Base-by-base conservation (phyloP, 2,797 vertebrate genomes). In the Toxotes lorentzi region DNA sequence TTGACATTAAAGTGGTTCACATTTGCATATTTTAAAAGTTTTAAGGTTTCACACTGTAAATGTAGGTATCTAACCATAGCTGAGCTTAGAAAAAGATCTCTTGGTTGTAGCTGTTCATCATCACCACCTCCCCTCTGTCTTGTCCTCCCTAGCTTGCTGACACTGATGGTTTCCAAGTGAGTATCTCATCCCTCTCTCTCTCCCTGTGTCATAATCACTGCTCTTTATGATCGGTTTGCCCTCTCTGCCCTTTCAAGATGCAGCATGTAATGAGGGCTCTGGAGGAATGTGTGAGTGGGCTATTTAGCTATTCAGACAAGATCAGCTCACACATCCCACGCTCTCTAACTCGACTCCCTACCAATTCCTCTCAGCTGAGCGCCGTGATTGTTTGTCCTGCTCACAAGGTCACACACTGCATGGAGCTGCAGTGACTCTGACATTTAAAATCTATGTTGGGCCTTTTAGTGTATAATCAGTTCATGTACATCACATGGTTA, bases 151-250 rank as follows among this genome's bases (percentile, higher is more conserved):
- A 76, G 81, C 86, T 75, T 89, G 91, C 92, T 93, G 93, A 93
- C 91, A 92, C 89, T 88, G 86, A 94, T 91, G 87, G 86, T 93
- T 94, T 94, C 83, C 81, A 90, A 87, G 88, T 89, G 88, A 93
- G 88, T 90, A 84, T 92, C 88, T 92, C 81, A 88, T 88, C 82
- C 74, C 78, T 77, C 72, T 85, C 77, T 85, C 84, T 87, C 81
- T 66, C 79, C 69, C 84, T 89, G 88, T 92, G 89, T 93, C 90
- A 94, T 94, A 95, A 94, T 95, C 92, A 91, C 91, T 87, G 92
- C 89, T 94, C 90, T 94, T 94, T 95, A 94, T 94, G 93, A 94
- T 94, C 91, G 79, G 84, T 93, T 91, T 94, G 93, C 91, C 93
- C 93, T 94, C 85, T 86, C 78, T 94, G 92, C 93, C 92, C 94